Conservation (phyloP, 2,888 invertebrate genomes). For the Perizoma flavofasciatum region DNA sequence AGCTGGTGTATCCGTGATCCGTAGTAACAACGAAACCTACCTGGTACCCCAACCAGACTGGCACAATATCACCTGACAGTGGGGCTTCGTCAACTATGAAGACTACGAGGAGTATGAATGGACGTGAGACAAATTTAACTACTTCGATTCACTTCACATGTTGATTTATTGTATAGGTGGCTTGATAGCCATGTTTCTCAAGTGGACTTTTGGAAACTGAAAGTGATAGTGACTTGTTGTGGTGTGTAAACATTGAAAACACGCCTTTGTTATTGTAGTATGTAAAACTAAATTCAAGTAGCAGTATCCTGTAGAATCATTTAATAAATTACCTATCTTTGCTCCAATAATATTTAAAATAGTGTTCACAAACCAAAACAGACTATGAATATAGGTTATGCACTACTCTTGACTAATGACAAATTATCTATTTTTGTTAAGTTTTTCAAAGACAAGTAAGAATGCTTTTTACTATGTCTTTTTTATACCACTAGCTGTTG, state of each 20-base stretch:
- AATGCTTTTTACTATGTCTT: too few relatives aligned
- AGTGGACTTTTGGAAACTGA: neutral
- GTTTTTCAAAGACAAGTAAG: too few relatives aligned
- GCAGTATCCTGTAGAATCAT: neutral
- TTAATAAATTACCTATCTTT: too few relatives aligned
- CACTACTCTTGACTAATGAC: too few relatives aligned
- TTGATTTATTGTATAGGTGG: too few relatives aligned
- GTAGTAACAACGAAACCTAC: conserved; percentile 93
- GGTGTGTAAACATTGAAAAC: neutral
- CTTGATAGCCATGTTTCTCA: neutral
- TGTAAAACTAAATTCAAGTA: too few relatives aligned
- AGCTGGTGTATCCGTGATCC: conserved; percentile 91
- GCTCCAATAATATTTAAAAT: too few relatives aligned
- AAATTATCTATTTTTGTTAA: too few relatives aligned
- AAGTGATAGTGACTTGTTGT: conserved; percentile 1
- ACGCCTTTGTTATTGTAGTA: too few relatives aligned
- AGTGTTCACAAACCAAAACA: too few relatives aligned
- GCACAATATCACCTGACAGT: conserved; percentile 84
- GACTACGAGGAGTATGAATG: conserved; percentile 79
- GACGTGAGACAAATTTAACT: conserved; percentile 47
- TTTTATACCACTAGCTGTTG: too few relatives aligned
- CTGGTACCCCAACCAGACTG: conserved; percentile 91
- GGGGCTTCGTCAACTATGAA: conserved; percentile 77
- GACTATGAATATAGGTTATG: too few relatives aligned
- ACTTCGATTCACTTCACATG: conserved; percentile 1